phyloP scores from a whole-genome alignment of 2,888 invertebrate genomes.

The Tiliacea citrago region DNA sequence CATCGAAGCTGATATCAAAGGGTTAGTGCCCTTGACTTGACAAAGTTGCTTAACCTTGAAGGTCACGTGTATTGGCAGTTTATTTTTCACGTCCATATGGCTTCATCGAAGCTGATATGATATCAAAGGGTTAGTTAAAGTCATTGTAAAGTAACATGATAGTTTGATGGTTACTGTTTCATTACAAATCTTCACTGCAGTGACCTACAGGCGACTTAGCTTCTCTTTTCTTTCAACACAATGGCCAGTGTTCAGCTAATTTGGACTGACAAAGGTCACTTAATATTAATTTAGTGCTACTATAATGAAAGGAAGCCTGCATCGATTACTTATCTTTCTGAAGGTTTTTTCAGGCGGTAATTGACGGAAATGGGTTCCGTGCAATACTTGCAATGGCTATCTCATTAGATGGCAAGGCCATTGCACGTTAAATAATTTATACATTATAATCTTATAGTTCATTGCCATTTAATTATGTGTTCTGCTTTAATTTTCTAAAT shows the following conservation, averaged over 20 bases:
- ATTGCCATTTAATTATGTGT: conserved; percentile 33
- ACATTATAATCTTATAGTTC: conserved; percentile 34
- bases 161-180: background rate
- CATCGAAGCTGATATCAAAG: background rate
- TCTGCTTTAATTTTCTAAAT: too few species aligned
- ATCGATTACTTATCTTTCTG: conserved; percentile 24
- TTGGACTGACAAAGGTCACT: conserved; percentile 19
- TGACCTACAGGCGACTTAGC: conserved; percentile 3
- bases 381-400: conserved; percentile 7
- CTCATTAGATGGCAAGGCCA: conserved; percentile 28
- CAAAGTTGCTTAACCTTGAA: too few species aligned
- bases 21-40: too few species aligned
- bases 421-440: conserved; percentile 27
- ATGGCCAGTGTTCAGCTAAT: conserved; percentile 5
- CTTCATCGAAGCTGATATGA: background rate
- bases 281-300: background rate
- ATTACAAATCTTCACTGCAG: background rate
- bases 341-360: conserved; percentile 39
- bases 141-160: background rate
- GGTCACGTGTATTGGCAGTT: background rate
- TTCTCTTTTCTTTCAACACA: conserved; percentile 9
- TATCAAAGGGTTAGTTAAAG: background rate
- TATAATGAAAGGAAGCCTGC: conserved; percentile 35
- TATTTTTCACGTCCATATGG: background rate
- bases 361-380: conserved; percentile 41